Evolutionary conservation across 2,888 invertebrate genomes (phyloP).

Genomic region (Nomada fucata): DNA sequence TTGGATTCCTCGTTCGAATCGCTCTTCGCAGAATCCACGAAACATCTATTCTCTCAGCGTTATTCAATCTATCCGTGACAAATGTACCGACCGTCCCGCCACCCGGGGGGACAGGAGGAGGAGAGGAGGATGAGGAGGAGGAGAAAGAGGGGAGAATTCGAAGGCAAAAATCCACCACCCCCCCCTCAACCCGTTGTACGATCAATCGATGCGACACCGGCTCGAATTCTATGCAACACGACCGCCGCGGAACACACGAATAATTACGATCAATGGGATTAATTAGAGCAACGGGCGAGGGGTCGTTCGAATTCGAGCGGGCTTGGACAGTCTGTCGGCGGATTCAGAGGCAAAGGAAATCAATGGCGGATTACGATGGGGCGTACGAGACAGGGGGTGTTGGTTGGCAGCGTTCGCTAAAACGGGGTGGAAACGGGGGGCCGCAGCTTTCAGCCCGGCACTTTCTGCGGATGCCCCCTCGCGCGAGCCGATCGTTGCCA

Average conservation of each 20-base stretch:
- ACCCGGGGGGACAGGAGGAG: too few relatives aligned
- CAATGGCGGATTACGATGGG: constrained; percentile 69
- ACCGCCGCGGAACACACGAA: constrained; percentile 30
- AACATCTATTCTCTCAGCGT: constrained; percentile 10
- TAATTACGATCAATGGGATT: constrained; percentile 65
- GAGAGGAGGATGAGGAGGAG: too few relatives aligned
- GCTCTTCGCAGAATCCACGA: constrained; percentile 15
- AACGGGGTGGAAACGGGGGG: constrained; percentile 21
- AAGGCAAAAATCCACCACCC: background rate
- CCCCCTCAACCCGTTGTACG: background rate
- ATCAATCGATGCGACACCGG: constrained; percentile 14
- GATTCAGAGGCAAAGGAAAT: constrained; percentile 61
- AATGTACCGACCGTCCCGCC: background rate
- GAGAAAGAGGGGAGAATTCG: background rate
- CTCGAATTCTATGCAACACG: constrained; percentile 20
- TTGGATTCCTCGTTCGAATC: constrained; percentile 51
- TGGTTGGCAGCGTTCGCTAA: constrained; percentile 28
- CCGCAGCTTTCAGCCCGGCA: constrained; percentile 53
- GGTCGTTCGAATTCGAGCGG: constrained; percentile 52
- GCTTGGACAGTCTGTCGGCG: constrained; percentile 54
- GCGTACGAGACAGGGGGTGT: constrained; percentile 50
- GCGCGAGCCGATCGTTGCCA: constrained; percentile 60
- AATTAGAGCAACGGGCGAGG: constrained; percentile 61
- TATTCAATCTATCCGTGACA: background rate
- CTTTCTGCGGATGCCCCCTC: constrained; percentile 65